Evolutionary conservation across 2,113 vertebrate species (phyloP), one percentile per base, ranked within the genome.

Genomic region (Diphyllodes magnificus): DNA sequence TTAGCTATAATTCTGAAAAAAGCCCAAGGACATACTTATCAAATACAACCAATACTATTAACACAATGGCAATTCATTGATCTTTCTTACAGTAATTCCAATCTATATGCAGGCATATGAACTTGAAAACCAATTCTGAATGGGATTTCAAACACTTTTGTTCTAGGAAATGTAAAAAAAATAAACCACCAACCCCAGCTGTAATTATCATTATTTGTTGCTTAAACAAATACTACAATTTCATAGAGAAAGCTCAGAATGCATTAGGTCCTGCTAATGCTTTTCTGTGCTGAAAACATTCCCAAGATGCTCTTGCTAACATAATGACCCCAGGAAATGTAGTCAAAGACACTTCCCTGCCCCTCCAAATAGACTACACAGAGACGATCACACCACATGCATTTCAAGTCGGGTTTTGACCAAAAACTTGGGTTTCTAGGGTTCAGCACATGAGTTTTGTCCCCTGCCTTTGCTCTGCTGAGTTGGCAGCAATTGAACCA

Each of bases 151-250:
- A 88, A 76, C 28, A 59, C 33, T 31, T 77, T 31, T 61, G 1
- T 56, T 57, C 31, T 15, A 57, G 25, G 31, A 83, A 94, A 70
- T 11, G 5, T 3, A 18, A 54, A 64, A 77, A 49, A 22, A 13
- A 11, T 24, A 35, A 40, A 18, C 2, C 35, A 37, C 14, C 21
- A 42, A 27, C 19, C 7, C 14, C 60, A n/a, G 13, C 5, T 68
- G 56, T 30, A 83, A 90, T 77, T 69, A 91, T 18, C 4, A 42
- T 88, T 86, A 89, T 83, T 87, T 93, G 50, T 70, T 73, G 24
- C 63, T 83, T 90, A 88, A 90, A 30, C 24, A 82, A 90, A 75
- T 51, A 64, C 8, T 44, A 68, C 9, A 13, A 40, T 47, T 88
- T 88, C 33, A 78, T 9, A 2, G 10, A 39, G 72, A 63, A 92